These are phyloP conservation scores for Montipora sp. DNA, from an alignment of 64 coral and sea anemone species.

Conservation along the genomic window DNA sequence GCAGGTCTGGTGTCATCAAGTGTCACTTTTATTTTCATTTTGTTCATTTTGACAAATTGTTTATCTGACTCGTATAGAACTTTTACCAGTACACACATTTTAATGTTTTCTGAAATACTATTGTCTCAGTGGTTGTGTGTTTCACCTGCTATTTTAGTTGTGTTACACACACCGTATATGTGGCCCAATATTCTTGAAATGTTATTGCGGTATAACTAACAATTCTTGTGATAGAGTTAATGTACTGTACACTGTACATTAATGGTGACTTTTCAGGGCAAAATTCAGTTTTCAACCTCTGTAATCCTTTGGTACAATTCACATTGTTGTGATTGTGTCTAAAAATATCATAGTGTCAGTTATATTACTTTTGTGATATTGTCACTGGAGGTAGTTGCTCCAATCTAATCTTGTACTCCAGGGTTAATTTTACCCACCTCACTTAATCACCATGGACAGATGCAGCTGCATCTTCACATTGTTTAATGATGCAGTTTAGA, in stretches of 20 bases:
- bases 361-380: conserved; percentile 25
- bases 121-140: not conserved
- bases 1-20: not conserved
- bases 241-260: not conserved
- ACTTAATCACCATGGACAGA: not conserved
- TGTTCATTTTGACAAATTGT: not conserved
- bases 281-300: not conserved
- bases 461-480: not conserved
- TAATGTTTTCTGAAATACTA: not conserved
- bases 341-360: not conserved
- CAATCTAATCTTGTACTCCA: not conserved
- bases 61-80: not conserved
- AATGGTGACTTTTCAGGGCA: not conserved
- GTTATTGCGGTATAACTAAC: too few species aligned
- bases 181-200: conserved; percentile 12
- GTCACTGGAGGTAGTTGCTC: not conserved
- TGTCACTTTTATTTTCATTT: not conserved
- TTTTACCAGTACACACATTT: not conserved
- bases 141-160: not conserved
- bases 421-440: too few species aligned
- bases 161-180: not conserved
- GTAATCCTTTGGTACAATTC: not conserved
- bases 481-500: not conserved
- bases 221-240: not conserved
- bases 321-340: not conserved